A percentile compares a stretch with the other conserved stretches of the same genome.
These are phyloP conservation scores for Troides oblongomaculatus DNA, from an alignment of 2,888 invertebrate genomes.

Conservation along the genomic window DNA sequence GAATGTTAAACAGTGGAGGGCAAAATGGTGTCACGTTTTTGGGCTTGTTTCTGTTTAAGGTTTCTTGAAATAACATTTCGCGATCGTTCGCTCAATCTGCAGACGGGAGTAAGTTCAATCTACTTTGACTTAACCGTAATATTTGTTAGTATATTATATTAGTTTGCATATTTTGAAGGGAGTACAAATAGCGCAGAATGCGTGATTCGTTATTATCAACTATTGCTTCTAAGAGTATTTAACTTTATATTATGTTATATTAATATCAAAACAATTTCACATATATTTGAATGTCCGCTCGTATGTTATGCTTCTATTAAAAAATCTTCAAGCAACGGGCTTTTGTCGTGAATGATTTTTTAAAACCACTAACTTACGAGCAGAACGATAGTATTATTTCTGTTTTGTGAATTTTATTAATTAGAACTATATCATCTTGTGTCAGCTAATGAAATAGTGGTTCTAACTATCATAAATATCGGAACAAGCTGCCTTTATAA, in stretches of 20 bases:
- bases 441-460: no score
- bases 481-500: no score
- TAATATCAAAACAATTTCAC: no score
- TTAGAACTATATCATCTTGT: no score
- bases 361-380: neutral
- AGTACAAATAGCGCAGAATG: neutral
- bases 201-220: neutral
- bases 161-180: neutral
- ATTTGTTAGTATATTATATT: constrained; percentile 21
- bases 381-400: no score
- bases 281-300: no score
- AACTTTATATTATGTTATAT: neutral
- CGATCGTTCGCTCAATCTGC: constrained; percentile 38
- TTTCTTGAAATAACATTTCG: constrained; percentile 35
- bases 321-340: no score
- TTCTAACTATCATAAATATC: no score
- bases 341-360: neutral
- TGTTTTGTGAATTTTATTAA: no score
- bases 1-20: constrained; percentile 26
- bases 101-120: constrained; percentile 35
- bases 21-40: constrained; percentile 27
- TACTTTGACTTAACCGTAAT: constrained; percentile 22
- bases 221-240: neutral
- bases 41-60: constrained; percentile 24
- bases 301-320: no score